Percentiles rank a stretch among this genome's conserved stretches.
phyloP scores from a whole-genome alignment of 2,113 vertebrate species.

The Grus americana region DNA sequence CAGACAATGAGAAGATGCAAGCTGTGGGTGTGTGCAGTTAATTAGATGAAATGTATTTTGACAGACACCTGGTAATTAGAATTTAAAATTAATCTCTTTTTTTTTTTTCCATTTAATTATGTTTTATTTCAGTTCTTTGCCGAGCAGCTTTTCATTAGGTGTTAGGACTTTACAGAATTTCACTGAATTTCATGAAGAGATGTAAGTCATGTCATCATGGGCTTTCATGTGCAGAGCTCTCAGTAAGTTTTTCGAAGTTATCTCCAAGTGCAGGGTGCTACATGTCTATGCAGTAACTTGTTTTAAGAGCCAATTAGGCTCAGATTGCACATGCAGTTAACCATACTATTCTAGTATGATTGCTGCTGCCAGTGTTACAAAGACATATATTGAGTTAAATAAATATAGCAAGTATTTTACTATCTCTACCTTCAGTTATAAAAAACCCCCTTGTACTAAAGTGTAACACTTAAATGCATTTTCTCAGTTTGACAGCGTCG shows the following conservation, averaged over 20 bases:
- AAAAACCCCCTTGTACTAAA: background rate
- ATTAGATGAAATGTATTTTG: conserved; percentile 63
- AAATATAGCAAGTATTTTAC: background rate
- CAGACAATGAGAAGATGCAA: conserved; percentile 41
- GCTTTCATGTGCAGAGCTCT: conserved; percentile 6
- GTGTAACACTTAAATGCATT: background rate
- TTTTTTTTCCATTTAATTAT: background rate
- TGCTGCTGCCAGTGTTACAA: background rate
- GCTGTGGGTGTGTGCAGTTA: conserved; percentile 43
- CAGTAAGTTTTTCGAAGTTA: conserved; percentile 34
- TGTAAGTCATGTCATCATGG: background rate
- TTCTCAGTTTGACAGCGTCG: background rate
- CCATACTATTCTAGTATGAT: background rate
- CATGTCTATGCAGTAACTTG: background rate
- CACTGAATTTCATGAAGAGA: background rate
- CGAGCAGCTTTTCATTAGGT: background rate
- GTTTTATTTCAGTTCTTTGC: conserved; percentile 32
- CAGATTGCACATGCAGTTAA: background rate
- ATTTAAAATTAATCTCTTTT: conserved; percentile 20
- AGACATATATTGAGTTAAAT: background rate
- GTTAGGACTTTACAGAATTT: background rate
- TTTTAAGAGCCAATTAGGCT: background rate
- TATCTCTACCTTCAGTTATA: background rate
- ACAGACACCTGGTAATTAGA: conserved; percentile 65
- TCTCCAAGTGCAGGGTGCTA: conserved; percentile 25